Evolutionary conservation across 2,113 vertebrate genomes (phyloP), one percentile per base, ranked within the genome.

Genomic region (Menura novaehollandiae): DNA sequence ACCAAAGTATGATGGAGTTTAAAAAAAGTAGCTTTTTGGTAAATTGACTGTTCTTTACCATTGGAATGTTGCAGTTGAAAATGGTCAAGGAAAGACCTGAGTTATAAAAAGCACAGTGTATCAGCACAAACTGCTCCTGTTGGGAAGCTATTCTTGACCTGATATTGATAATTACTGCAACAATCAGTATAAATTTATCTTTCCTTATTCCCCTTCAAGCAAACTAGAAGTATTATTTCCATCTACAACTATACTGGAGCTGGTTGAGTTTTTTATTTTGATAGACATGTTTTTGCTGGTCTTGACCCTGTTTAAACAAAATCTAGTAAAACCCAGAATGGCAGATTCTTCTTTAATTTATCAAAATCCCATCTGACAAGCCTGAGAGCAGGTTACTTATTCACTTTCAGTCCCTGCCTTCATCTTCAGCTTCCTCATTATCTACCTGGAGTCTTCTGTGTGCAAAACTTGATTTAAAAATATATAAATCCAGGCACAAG

Each of bases 1-100:
- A 58, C 35, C 13, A 71, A 71, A 58, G 27, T 39, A 55, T 13
- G 5, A 28, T 11, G 8, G 6, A 28, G 10, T 11, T 55, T 46
- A 7, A 1, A 5, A 58, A 73, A 72, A 35, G 12, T 1, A 3
- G 0, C 1, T 60, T 37, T 26, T 59, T 67, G 8, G n/a, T 28
- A 59, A 58, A 63, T 68, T 41, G 43, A 8, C 22, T 41, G 0
- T 5, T 67, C 2, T 66, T 18, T 75, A 30, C 56, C 26, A 33
- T 19, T 63, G 12, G 56, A 75, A 88, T 0, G 13, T 60, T 79
- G 15, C 35, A 58, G 10, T 49, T 8, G 26, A 30, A 80, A 68
- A 55, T 35, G 26, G 15, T 35, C 33, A 71, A 81, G 23, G 35
- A 73, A 84, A 69, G 28, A 37, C 9, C 13, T 19, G 10, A 69